These are phyloP conservation scores for Gallinago stenura DNA, from an alignment of 2,797 vertebrate species.

Conservation along the genomic window DNA sequence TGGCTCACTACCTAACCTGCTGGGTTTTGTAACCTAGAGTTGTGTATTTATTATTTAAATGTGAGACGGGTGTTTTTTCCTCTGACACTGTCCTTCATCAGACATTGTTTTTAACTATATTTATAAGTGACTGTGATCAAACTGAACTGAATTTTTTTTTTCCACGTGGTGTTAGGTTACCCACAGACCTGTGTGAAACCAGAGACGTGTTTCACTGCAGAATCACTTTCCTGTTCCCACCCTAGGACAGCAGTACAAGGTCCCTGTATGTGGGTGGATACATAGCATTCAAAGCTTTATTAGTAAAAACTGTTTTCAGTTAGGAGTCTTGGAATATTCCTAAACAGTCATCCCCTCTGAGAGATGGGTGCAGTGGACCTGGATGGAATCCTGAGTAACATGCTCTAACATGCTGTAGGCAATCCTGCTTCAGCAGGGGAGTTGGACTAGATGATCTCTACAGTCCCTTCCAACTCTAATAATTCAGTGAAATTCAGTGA, in stretches of 20 bases:
- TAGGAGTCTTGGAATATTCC: background rate
- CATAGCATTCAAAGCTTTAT: background rate
- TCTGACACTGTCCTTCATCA: fast-evolving
- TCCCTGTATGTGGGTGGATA: background rate
- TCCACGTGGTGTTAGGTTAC: background rate
- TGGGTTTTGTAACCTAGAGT: background rate
- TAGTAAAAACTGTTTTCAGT: background rate
- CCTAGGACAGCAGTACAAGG: background rate
- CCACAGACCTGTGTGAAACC: background rate
- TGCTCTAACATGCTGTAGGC: no score
- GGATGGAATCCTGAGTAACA: no score
- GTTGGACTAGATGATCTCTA: no score
- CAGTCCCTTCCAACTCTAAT: no score
- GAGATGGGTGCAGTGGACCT: background rate
- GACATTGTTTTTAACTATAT: background rate
- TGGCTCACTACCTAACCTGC: background rate
- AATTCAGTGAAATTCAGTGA: no score
- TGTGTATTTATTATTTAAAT: background rate
- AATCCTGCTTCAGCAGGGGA: no score
- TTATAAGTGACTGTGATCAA: background rate
- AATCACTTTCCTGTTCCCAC: background rate
- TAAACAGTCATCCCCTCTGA: background rate
- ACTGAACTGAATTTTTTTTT: background rate
- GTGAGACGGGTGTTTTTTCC: fast-evolving
- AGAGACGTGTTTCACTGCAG: background rate